A percentile compares a stretch with the other conserved stretches of the same genome.
These are phyloP conservation scores for Thalassoma bifasciatum DNA, from an alignment of 2,113 vertebrate genomes.

Conservation along the genomic window DNA sequence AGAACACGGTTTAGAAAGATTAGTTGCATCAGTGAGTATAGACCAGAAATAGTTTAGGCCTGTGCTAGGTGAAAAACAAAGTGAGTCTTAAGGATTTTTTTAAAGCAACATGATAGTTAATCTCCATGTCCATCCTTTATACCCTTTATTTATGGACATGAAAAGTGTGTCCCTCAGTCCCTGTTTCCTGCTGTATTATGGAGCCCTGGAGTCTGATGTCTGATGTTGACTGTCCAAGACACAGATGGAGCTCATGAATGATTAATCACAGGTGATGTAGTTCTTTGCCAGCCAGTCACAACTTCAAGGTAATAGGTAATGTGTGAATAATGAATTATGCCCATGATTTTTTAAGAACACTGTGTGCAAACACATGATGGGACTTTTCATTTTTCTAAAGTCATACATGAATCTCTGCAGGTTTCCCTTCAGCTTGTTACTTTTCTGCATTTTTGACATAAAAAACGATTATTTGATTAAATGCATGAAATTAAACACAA, in stretches of 20 bases:
- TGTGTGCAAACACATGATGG: neutral
- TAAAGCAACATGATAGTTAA: neutral
- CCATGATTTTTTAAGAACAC: neutral
- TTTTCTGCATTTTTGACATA: neutral
- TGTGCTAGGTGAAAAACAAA: neutral
- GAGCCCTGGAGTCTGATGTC: conserved; percentile 47
- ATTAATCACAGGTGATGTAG: conserved; percentile 73
- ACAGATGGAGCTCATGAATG: conserved; percentile 74
- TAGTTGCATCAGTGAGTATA: too few relatives aligned
- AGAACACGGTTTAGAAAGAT: too few relatives aligned
- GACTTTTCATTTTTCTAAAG: neutral
- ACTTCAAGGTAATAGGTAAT: conserved; percentile 49
- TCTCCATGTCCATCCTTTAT: neutral
- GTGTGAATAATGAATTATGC: conserved; percentile 57
- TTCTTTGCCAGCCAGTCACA: conserved; percentile 55
- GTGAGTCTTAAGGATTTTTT: neutral
- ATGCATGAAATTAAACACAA: neutral
- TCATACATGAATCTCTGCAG: neutral
- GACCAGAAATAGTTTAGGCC: too few relatives aligned
- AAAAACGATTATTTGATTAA: neutral
- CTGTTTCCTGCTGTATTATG: conserved; percentile 19
- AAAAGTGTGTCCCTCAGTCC: conserved; percentile 23
- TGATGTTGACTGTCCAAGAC: conserved; percentile 52
- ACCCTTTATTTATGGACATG: conserved; percentile 11
- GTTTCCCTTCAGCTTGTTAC: neutral